Percentiles rank a stretch among this genome's conserved stretches.
These are phyloP conservation scores for Sebastes vulpes DNA, from an alignment of 2,797 vertebrate genomes.

Conservation along the genomic window DNA sequence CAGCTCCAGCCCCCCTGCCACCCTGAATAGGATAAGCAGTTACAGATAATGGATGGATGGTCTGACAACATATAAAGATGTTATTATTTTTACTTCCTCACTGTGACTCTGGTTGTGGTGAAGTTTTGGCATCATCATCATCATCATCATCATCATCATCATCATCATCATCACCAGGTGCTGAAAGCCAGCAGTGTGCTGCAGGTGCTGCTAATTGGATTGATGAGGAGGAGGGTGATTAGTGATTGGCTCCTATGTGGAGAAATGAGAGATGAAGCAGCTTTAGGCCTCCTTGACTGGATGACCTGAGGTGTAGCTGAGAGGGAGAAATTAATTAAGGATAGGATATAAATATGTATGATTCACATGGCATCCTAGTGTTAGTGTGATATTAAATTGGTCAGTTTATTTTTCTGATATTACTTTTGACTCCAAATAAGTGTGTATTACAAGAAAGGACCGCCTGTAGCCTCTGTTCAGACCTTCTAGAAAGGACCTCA, in stretches of 20 bases:
- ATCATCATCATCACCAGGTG: background rate
- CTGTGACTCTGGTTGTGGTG: background rate
- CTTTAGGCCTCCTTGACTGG: background rate
- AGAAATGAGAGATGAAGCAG: background rate
- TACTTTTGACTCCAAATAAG: background rate
- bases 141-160: background rate
- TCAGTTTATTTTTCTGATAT: background rate
- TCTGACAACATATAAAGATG: background rate
- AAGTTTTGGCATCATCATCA: background rate
- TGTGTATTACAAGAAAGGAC: background rate
- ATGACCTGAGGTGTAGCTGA: background rate
- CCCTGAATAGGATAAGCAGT: no score
- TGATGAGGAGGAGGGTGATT: background rate
- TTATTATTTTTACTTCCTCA: background rate
- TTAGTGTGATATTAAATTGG: background rate
- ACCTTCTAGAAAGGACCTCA: background rate
- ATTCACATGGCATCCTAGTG: background rate
- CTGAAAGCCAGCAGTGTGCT: background rate
- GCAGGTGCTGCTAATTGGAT: background rate
- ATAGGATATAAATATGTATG: background rate
- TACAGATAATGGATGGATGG: no score
- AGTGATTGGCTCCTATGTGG: background rate
- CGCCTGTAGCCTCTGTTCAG: background rate
- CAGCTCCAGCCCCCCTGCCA: no score
- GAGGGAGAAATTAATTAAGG: background rate